These are phyloP conservation scores for Onychomys leucogaster DNA, from an alignment of 2,797 vertebrate genomes.

Conservation along the genomic window DNA sequence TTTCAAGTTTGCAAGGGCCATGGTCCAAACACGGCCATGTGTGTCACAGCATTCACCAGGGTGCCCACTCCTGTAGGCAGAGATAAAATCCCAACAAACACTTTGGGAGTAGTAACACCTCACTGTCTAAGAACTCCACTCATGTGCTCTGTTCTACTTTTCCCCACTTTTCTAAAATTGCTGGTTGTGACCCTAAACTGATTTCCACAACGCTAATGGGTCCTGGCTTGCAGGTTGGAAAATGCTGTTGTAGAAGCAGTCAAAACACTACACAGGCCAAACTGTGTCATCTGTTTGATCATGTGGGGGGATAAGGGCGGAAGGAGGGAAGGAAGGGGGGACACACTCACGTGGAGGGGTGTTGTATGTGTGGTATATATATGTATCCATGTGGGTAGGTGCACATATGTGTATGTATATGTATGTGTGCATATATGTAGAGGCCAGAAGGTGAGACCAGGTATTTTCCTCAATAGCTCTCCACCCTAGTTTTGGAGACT, in stretches of 20 bases:
- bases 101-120: background rate
- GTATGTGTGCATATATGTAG: background rate
- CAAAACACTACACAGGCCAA: background rate
- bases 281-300: background rate
- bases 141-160: background rate
- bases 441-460: background rate
- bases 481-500: background rate
- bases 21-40: background rate
- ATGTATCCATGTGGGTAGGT: background rate
- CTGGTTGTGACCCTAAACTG: background rate
- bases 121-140: background rate
- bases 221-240: background rate
- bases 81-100: background rate
- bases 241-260: background rate
- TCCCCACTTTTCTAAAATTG: conserved; percentile 47
- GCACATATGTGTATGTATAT: too few relatives aligned
- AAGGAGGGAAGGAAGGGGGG: background rate
- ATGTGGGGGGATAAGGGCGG: too few relatives aligned
- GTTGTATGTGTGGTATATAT: background rate
- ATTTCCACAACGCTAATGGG: conserved; percentile 4
- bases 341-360: too few relatives aligned
- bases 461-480: background rate
- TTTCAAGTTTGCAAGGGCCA: background rate
- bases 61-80: background rate
- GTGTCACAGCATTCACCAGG: background rate